Percentiles rank a stretch among this genome's conserved stretches.
Evolutionary conservation across 2,888 invertebrate species (phyloP).

Genomic region (Bruchidius siliquastri): DNA sequence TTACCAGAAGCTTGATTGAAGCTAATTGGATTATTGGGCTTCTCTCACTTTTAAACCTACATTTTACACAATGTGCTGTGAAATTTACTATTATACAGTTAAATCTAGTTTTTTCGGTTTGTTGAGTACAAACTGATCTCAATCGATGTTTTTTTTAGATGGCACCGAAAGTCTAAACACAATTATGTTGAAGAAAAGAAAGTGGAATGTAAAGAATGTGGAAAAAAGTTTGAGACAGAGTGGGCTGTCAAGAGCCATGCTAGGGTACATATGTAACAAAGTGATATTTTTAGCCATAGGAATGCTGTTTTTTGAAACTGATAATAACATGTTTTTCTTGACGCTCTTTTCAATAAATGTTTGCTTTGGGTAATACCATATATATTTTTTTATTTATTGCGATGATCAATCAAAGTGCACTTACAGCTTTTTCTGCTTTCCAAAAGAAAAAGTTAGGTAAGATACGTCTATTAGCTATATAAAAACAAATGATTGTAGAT

Average conservation of each 20-base stretch:
- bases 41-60: no score
- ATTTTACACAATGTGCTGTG: no score
- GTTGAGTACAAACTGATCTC: background rate
- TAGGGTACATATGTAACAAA: slow-evolving; percentile 19
- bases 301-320: background rate
- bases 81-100: no score
- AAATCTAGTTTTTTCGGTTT: no score
- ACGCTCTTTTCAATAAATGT: background rate
- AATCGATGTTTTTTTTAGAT: background rate
- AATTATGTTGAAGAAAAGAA: slow-evolving; percentile 30
- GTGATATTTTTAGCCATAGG: background rate
- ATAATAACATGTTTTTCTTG: background rate
- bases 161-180: slow-evolving; percentile 29
- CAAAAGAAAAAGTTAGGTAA: no score
- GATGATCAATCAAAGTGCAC: no score
- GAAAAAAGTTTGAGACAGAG: slow-evolving; percentile 24
- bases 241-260: slow-evolving; percentile 25
- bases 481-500: no score
- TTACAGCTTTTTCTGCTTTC: no score
- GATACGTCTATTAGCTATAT: no score
- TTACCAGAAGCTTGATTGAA: no score
- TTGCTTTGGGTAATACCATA: background rate
- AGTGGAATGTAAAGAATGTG: slow-evolving; percentile 29
- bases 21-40: no score
- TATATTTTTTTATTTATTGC: background rate